Base-by-base conservation (phyloP, 2,888 invertebrate species). In the Kuschelorhynchus macadamiae region DNA sequence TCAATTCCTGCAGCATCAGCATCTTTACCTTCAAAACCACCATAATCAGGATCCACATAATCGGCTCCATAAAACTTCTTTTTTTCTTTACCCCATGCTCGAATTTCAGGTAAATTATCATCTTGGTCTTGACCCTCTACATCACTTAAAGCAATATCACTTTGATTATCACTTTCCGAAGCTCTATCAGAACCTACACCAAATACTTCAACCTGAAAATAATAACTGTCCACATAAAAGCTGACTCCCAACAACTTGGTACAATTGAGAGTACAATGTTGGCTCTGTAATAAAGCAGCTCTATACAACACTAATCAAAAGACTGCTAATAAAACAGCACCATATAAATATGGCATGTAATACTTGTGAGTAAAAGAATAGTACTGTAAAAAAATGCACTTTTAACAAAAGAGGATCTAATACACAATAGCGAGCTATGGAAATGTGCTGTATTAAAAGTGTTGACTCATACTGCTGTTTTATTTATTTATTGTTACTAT, bases 21-120 rank as follows among this genome's bases (percentile, higher is more conserved):
- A 77, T 92, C 91, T 75, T 87, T 87, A 36, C 89, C 90, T 72
- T 86, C 77, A 70, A 77, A 83, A 73, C 91, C 90, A 46, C 91
- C 89, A 85, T 92, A 94, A 83, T 96, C 95, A 76, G 91, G 89
- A 85, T 96, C 96, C 12, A 95, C 90, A 83, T 93, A 95, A 85
- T 96, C 96, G 0, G 95, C 93, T 53, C 92, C 90, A 84, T 96
- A 96, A 81, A 90, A 97, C 32, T 88, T 87, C 65, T 86, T 87
- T 76, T 92, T 92, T 73, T 91, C 91, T 78, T 90, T 91, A 46
- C 97, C 97, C 97, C 97, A 97, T 16, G 95, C 95, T 83, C 92
- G 91, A 1, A 89, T 87, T 81, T 94, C 89, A 0, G 94, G 94
- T 71, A 95, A 84, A 77, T 90, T 88, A 80, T 89, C 89, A 76